Conservation (phyloP, 2,797 vertebrate species). For the Oreochromis mossambicus region DNA sequence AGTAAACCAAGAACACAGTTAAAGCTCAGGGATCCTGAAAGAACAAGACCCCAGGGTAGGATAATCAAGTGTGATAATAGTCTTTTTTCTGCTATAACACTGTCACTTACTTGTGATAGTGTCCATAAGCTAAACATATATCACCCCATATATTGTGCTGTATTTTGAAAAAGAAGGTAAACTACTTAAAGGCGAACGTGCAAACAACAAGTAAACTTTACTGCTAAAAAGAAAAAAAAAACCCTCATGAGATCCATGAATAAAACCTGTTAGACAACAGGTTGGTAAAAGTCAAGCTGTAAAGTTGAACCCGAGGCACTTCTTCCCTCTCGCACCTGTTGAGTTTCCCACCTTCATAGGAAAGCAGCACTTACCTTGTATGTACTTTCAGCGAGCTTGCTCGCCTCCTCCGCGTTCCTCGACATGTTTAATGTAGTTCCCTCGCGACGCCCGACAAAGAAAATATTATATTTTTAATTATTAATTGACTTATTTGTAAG, state of each 20-base stretch:
- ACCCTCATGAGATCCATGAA: neutral
- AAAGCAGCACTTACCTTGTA: constrained; percentile 81
- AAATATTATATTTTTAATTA: neutral
- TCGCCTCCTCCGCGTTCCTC: constrained; percentile 87
- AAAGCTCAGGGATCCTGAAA: neutral
- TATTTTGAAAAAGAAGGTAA: neutral
- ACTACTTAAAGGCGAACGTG: neutral
- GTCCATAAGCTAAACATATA: neutral
- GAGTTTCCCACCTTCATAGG: constrained; percentile 6
- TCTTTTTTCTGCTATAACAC: neutral
- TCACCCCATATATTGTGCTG: neutral
- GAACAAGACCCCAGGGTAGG: neutral
- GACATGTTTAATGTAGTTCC: constrained; percentile 77
- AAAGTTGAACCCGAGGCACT: neutral
- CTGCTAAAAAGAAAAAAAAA: too few species aligned
- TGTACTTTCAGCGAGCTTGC: constrained; percentile 90
- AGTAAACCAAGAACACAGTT: neutral
- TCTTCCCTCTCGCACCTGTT: constrained; percentile 44
- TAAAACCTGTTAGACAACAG: neutral
- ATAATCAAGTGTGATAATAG: neutral
- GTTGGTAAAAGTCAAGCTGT: neutral
- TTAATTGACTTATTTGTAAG: neutral
- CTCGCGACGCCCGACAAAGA: neutral
- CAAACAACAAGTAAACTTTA: neutral
- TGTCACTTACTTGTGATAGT: neutral